phyloP scores from a whole-genome alignment of 2,797 vertebrate species.

The Australoheros facetus region DNA sequence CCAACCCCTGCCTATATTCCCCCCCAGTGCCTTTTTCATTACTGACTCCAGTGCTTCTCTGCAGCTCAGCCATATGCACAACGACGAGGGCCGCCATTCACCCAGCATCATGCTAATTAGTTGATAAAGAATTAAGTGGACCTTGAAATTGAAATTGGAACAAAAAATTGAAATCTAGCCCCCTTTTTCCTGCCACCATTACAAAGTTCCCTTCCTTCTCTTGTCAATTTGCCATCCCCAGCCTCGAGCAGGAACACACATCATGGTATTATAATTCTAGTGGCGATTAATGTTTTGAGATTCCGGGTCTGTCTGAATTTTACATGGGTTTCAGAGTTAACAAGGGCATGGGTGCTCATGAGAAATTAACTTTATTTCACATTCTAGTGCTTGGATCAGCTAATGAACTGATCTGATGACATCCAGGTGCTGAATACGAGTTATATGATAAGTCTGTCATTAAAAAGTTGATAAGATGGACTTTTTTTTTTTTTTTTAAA shows the following conservation, averaged over 20 bases:
- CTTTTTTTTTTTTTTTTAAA: slow-evolving; percentile 38
- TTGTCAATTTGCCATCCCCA: slow-evolving; percentile 45
- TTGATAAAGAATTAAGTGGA: slow-evolving; percentile 97
- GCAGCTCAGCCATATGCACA: slow-evolving; percentile 91
- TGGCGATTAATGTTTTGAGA: slow-evolving; percentile 32
- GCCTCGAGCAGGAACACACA: slow-evolving; percentile 55
- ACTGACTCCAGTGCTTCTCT: slow-evolving; percentile 89
- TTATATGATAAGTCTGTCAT: slow-evolving; percentile 41
- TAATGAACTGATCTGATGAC: slow-evolving; percentile 56
- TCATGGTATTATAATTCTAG: slow-evolving; percentile 54
- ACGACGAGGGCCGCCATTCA: slow-evolving; percentile 91
- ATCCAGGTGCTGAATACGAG: slow-evolving; percentile 34
- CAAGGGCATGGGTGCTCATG: slow-evolving; percentile 22
- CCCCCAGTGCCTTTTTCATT: slow-evolving; percentile 86
- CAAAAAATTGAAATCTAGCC: slow-evolving; percentile 80
- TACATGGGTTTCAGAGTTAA: slow-evolving; percentile 34
- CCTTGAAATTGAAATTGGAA: slow-evolving; percentile 99
- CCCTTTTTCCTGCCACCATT: slow-evolving; percentile 65
- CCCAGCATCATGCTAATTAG: slow-evolving; percentile 93
- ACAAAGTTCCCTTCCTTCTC: slow-evolving; percentile 58
- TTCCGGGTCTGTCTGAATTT: slow-evolving; percentile 42
- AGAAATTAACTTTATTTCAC: slow-evolving; percentile 36
- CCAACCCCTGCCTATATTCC: slow-evolving; percentile 65
- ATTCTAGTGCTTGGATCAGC: slow-evolving; percentile 25
- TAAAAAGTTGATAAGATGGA: slow-evolving; percentile 41